phyloP scores from a whole-genome alignment of 2,888 invertebrate genomes.

The Cecidostiba fungosa region DNA sequence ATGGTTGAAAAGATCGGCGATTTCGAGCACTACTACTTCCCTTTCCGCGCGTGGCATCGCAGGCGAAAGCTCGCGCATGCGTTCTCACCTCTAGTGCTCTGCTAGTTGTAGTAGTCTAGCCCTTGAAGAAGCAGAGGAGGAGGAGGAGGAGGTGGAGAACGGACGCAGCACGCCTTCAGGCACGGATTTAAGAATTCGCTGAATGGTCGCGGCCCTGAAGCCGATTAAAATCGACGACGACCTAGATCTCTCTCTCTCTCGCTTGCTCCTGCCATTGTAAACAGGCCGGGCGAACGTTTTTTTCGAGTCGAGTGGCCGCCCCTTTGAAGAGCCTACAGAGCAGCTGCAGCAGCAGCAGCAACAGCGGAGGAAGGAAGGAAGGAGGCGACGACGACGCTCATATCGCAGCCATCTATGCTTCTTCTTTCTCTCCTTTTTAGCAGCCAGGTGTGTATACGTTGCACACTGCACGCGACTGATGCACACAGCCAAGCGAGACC shows the following conservation, averaged over 20 bases:
- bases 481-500: constrained; percentile 25
- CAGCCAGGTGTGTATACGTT: constrained; percentile 4
- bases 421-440: not conserved
- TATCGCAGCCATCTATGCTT: constrained; percentile 77
- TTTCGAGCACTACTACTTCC: not conserved
- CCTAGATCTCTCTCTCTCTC: constrained; percentile 72
- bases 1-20: not conserved
- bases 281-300: constrained; percentile 76
- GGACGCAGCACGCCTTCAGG: not conserved
- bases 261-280: constrained; percentile 71
- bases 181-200: constrained; percentile 67
- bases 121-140: not conserved
- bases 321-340: constrained; percentile 67
- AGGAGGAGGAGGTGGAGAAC: not conserved
- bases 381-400: constrained; percentile 65
- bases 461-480: not conserved
- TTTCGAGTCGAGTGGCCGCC: constrained; percentile 72
- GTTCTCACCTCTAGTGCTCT: not conserved
- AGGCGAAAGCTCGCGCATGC: constrained; percentile 31
- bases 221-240: constrained; percentile 79
- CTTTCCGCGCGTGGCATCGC: constrained; percentile 41
- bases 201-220: constrained; percentile 71
- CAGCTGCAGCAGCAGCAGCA: constrained; percentile 56
- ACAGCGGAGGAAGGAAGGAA: constrained; percentile 33
- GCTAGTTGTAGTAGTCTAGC: not conserved